Percentiles rank a stretch among this genome's conserved stretches.
phyloP scores from a whole-genome alignment of 2,113 vertebrate species.

The Struthio camelus region DNA sequence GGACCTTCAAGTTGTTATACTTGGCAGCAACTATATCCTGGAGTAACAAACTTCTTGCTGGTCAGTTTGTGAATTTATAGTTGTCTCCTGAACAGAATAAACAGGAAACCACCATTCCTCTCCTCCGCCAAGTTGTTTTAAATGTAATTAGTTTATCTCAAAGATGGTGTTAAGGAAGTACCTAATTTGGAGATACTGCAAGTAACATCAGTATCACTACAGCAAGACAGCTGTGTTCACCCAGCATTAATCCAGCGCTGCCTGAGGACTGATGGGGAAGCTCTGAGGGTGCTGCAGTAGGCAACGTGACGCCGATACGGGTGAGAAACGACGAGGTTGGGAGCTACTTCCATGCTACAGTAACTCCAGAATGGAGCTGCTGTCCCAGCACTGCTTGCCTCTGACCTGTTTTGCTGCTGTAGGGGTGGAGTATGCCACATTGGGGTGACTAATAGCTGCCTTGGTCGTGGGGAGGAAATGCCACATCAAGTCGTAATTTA shows the following conservation, averaged over 20 bases:
- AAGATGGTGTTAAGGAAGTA: neutral
- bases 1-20: neutral
- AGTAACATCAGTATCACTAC: neutral
- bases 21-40: constrained; percentile 12
- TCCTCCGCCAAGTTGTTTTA: neutral
- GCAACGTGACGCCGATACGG: accelerated
- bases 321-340: neutral
- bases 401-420: neutral
- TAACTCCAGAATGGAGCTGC: accelerated
- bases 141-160: neutral
- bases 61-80: neutral
- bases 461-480: neutral
- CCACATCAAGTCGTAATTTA: neutral
- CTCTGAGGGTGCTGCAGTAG: neutral
- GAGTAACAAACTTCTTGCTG: neutral
- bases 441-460: neutral
- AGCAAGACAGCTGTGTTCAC: neutral
- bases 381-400: neutral
- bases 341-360: neutral
- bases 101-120: neutral
- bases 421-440: neutral
- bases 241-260: neutral
- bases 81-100: neutral
- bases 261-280: neutral
- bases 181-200: neutral